A percentile compares a stretch with the other conserved stretches of the same genome.
phyloP scores from a whole-genome alignment of 2,888 invertebrate species.

The Amaurobius ferox region DNA sequence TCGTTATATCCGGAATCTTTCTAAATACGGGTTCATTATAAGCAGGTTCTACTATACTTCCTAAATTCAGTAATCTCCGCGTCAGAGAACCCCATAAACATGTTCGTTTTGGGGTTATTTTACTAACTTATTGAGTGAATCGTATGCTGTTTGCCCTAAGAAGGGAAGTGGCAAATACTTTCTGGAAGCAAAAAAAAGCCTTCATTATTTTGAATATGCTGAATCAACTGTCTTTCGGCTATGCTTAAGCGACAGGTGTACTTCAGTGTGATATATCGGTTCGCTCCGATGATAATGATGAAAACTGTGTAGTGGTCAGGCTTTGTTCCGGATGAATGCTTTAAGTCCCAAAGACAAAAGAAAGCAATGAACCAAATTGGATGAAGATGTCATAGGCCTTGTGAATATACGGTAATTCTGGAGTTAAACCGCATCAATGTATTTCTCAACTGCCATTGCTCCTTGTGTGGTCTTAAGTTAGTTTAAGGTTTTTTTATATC shows the following conservation, averaged over 20 bases:
- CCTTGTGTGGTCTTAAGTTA: slow-evolving; percentile 2
- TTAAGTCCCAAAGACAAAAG: background rate
- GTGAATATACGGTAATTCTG: background rate
- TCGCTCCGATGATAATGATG: slow-evolving; percentile 5
- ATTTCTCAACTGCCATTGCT: background rate
- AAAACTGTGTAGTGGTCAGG: slow-evolving; percentile 1
- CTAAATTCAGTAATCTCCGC: too few relatives aligned
- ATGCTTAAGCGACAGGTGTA: background rate
- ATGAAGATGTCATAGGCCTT: slow-evolving; percentile 7
- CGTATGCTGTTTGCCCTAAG: too few relatives aligned
- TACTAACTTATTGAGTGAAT: too few relatives aligned
- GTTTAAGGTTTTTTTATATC: background rate
- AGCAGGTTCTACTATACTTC: too few relatives aligned
- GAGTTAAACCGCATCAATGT: background rate
- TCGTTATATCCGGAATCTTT: too few relatives aligned
- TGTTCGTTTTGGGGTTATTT: too few relatives aligned
- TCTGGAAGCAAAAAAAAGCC: too few relatives aligned
- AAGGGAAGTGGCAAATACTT: too few relatives aligned
- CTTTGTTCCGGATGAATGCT: slow-evolving; percentile 1
- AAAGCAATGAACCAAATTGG: background rate
- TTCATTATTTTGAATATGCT: too few relatives aligned
- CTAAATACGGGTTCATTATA: too few relatives aligned
- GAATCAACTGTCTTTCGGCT: background rate
- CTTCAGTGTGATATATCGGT: background rate
- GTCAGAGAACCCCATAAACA: too few relatives aligned